These are phyloP conservation scores for Centropyge bicolor DNA, from an alignment of 2,797 vertebrate genomes.

Conservation along the genomic window DNA sequence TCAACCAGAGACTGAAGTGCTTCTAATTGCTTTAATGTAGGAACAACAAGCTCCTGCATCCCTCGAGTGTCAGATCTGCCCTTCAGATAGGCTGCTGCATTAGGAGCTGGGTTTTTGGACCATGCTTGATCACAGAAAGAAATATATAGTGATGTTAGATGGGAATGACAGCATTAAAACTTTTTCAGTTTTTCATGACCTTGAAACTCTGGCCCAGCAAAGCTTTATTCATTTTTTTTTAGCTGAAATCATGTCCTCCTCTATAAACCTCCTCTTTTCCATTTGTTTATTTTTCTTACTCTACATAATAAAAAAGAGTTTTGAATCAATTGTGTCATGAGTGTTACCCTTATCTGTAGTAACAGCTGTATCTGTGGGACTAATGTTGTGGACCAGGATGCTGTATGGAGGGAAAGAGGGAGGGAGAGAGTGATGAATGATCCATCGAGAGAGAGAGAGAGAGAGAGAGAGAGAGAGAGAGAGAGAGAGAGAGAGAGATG, in stretches of 20 bases:
- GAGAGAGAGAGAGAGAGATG: constrained; percentile 45
- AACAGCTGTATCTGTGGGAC: constrained; percentile 60
- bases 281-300: constrained; percentile 10
- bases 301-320: not conserved
- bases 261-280: not conserved
- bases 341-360: constrained; percentile 46
- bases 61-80: constrained; percentile 1
- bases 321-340: constrained; percentile 30
- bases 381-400: constrained; percentile 42
- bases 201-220: constrained; percentile 5
- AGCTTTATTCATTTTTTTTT: not conserved
- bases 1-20: constrained; percentile 19
- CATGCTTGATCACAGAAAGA: not conserved
- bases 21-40: constrained; percentile 34
- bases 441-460: constrained; percentile 37
- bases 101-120: not conserved
- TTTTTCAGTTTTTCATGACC: not conserved
- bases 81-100: constrained; percentile 15
- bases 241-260: not conserved
- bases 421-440: constrained; percentile 58
- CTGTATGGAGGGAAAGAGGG: constrained; percentile 30
- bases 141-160: not conserved
- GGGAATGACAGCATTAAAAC: not conserved
- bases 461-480: constrained; percentile 47
- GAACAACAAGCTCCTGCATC: constrained; percentile 12